Base-by-base conservation (phyloP, 2,113 vertebrate genomes). In the Alexandromys fortis region DNA sequence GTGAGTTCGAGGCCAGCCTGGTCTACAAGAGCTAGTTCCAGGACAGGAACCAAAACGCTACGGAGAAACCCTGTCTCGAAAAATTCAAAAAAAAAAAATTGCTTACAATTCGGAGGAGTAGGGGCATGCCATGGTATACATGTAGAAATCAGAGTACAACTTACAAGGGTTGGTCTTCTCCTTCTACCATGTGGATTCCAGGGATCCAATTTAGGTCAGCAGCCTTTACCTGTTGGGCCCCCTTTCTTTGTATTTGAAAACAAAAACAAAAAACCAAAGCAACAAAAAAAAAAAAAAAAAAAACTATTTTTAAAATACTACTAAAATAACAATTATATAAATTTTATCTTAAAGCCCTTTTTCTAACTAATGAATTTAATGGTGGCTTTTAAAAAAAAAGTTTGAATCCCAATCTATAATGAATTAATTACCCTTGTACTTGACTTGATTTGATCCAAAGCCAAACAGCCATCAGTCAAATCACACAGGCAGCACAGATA, bases 381-480 rank as follows among this genome's bases (percentile, higher is more conserved):
- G 65, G 45, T 79, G 68, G 42, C 26, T 81, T 30, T 38, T 89
- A 73, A n/a, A 73, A 38, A 38, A 65, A 47, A 79, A 33, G 42
- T 89, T 28, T 75, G 3, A 42, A 93, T 83, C 67, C 47, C 58
- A 6, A 49, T 94, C 45, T 92, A 67, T 24, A 92, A 91, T 73
- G 95, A 94, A 96, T 89, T 85, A 94, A 96, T 89, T 81, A 86
- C 49, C 77, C 58, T 83, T 79, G 5, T 70, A 79, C 52, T 19
- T 95, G 68, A 93, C 45, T 91, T 77, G 83, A 86, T 86, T 78
- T 93, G 65, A 95, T 67, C 7, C 33, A 88, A 96, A 96, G 19
- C 86, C 61, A 73, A 49, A 76, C n/a, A 86, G 83, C 49, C 93
- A 83, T 92, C 45, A 90, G 49, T 94, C 77, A 86, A 92, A 96